Conservation (phyloP, 2,888 invertebrate species). For the Calameuta idolon region DNA sequence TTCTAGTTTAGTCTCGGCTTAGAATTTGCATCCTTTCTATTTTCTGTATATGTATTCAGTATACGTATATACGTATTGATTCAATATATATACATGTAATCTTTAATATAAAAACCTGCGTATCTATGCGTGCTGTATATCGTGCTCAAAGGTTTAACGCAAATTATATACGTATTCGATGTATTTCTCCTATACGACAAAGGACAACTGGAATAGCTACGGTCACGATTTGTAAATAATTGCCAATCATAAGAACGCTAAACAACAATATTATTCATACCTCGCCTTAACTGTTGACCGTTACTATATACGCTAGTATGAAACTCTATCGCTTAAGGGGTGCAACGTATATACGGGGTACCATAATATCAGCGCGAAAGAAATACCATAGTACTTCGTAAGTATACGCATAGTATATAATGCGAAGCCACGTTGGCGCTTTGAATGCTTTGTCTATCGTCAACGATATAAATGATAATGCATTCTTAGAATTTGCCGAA, state of each 20-base stretch:
- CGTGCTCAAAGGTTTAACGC: background rate
- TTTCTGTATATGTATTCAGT: background rate
- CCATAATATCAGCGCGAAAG: constrained; percentile 14
- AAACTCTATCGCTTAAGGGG: background rate
- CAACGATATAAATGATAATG: background rate
- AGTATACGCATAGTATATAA: background rate
- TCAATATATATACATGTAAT: too few species aligned
- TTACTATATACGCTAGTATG: background rate
- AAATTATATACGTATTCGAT: background rate
- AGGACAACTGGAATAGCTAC: background rate
- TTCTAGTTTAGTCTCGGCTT: background rate
- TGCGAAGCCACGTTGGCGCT: background rate
- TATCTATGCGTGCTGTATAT: too few species aligned
- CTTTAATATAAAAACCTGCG: too few species aligned
- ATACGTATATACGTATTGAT: too few species aligned
- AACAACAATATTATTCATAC: background rate
- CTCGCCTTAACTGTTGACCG: background rate
- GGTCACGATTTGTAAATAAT: background rate
- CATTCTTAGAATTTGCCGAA: background rate
- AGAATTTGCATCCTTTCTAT: background rate
- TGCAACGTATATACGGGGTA: constrained; percentile 11
- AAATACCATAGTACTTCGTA: constrained; percentile 10
- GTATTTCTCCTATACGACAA: background rate
- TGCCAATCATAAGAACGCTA: background rate
- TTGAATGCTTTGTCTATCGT: background rate